A percentile compares a stretch with the other conserved stretches of the same genome.
Conservation (phyloP, 2,888 invertebrate genomes). For the Amorpha juglandis region DNA sequence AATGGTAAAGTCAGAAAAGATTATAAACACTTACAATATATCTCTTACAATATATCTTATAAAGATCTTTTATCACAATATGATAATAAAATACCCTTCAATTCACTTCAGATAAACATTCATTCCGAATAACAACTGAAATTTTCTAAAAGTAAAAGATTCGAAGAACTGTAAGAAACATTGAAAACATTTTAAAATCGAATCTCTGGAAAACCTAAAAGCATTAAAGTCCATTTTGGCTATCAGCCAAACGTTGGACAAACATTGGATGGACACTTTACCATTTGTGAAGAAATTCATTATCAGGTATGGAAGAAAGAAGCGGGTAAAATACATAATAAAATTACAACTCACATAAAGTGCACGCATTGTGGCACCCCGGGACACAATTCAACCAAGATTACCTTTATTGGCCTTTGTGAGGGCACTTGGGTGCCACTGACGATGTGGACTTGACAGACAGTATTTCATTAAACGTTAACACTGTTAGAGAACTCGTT, state of each 20-base stretch:
- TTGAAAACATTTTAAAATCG: not conserved
- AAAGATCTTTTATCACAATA: no score
- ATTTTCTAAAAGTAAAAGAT: not conserved
- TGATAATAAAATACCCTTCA: not conserved
- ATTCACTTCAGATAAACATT: not conserved
- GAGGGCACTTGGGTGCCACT: not conserved
- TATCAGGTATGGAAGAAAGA: not conserved
- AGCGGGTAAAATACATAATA: not conserved
- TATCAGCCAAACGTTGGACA: not conserved
- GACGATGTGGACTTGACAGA: not conserved
- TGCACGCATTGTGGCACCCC: not conserved
- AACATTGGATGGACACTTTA: not conserved
- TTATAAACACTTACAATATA: no score
- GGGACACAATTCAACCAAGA: conserved; percentile 10
- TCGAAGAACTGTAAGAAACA: not conserved
- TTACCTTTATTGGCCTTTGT: conserved; percentile 16
- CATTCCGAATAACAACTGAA: not conserved
- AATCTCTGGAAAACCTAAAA: not conserved
- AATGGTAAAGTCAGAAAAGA: no score
- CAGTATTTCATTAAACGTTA: not conserved
- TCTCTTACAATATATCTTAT: no score
- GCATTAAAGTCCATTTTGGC: conserved; percentile 8
- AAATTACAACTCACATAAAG: conserved; percentile 1
- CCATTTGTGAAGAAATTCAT: not conserved
- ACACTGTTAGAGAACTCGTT: no score